phyloP scores from a whole-genome alignment of 2,797 vertebrate genomes.

The Euthynnus affinis region DNA sequence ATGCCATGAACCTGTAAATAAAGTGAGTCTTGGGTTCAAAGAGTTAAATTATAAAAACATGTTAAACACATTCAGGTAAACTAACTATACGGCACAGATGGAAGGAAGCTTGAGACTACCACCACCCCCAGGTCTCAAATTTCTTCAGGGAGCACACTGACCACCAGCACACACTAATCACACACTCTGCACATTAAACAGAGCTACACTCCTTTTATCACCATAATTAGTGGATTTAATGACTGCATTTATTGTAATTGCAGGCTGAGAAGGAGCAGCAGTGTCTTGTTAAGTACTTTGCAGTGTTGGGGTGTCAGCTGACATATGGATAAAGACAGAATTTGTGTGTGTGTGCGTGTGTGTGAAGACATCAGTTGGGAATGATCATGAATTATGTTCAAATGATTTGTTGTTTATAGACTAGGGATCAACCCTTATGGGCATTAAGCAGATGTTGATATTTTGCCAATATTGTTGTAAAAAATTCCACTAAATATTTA shows the following conservation, averaged over 20 bases:
- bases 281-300: conserved; percentile 17
- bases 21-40: no score
- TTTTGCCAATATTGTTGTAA: background rate
- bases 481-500: background rate
- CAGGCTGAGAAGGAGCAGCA: conserved; percentile 22
- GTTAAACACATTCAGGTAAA: no score
- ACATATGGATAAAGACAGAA: background rate
- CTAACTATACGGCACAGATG: no score
- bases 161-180: conserved; percentile 31
- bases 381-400: background rate
- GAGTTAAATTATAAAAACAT: no score
- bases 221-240: conserved; percentile 59
- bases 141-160: background rate
- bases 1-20: no score
- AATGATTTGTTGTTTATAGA: background rate
- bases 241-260: conserved; percentile 59
- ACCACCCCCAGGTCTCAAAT: no score
- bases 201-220: conserved; percentile 33
- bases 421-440: background rate
- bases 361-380: background rate
- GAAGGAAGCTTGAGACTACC: no score
- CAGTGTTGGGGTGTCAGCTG: background rate
- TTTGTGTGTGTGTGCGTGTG: conserved; percentile 10
- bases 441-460: background rate
- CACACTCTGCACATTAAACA: conserved; percentile 29